A percentile compares a stretch with the other conserved stretches of the same genome.
Conservation (phyloP, 2,113 vertebrate genomes). For the Anhinga anhinga region DNA sequence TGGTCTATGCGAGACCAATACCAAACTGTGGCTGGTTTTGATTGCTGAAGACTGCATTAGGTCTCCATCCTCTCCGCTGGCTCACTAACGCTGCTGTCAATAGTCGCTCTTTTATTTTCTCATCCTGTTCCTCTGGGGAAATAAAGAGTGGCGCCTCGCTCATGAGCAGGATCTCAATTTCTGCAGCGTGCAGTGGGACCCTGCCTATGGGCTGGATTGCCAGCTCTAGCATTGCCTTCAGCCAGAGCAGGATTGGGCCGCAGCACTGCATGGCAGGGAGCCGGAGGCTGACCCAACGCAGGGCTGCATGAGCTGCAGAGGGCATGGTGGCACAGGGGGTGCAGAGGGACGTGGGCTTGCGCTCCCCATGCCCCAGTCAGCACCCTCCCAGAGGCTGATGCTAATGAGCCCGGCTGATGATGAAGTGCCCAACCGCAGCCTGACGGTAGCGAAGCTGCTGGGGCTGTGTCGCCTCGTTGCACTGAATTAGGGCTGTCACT, state of each 20-base stretch:
- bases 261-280: no score
- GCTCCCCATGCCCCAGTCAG: accelerated
- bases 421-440: no score
- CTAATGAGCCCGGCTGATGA: not conserved
- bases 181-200: not conserved
- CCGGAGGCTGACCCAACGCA: accelerated
- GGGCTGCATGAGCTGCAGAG: not conserved
- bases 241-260: accelerated
- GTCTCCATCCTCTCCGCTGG: slow-evolving; percentile 13
- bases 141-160: not conserved
- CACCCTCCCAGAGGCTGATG: not conserved
- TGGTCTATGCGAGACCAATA: not conserved
- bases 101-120: not conserved
- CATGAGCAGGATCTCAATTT: not conserved
- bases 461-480: accelerated
- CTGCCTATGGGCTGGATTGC: accelerated
- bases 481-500: not conserved
- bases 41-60: not conserved
- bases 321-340: accelerated
- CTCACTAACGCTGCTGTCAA: not conserved
- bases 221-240: not conserved
- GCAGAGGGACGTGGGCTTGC: accelerated
- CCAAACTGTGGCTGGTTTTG: not conserved
- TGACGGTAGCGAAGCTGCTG: accelerated
- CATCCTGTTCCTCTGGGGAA: not conserved